Evolutionary conservation across 1,140 invertebrate species (phyloP).

Genomic region (Diachasma alloeum): DNA sequence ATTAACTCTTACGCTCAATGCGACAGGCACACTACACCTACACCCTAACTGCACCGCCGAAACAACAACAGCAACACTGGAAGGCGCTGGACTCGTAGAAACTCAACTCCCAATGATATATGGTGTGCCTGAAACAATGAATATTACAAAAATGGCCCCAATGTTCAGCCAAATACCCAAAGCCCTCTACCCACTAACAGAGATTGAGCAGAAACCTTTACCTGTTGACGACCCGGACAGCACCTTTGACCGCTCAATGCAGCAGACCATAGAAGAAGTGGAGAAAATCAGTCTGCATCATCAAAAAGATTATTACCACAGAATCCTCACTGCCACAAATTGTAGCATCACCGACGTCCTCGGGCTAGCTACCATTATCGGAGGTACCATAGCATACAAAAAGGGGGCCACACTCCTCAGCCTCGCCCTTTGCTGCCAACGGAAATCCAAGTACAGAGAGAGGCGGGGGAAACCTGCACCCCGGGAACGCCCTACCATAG

Average conservation of each 20-base stretch:
- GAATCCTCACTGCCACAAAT: background rate
- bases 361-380: background rate
- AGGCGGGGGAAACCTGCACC: too few species aligned
- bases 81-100: background rate
- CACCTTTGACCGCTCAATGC: background rate
- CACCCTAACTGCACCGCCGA: background rate
- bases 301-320: background rate
- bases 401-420: too few species aligned
- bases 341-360: background rate
- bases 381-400: background rate
- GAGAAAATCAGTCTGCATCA: background rate
- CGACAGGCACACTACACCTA: background rate
- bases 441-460: too few species aligned
- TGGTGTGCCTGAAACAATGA: background rate
- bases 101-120: background rate
- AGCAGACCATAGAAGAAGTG: background rate
- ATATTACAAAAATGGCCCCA: background rate
- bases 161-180: background rate
- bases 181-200: background rate
- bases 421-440: too few species aligned
- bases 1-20: background rate
- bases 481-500: too few species aligned
- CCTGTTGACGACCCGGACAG: background rate
- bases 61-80: background rate
- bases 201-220: background rate